Conservation (phyloP, 2,888 invertebrate species). For the Drosophila infuscata region DNA sequence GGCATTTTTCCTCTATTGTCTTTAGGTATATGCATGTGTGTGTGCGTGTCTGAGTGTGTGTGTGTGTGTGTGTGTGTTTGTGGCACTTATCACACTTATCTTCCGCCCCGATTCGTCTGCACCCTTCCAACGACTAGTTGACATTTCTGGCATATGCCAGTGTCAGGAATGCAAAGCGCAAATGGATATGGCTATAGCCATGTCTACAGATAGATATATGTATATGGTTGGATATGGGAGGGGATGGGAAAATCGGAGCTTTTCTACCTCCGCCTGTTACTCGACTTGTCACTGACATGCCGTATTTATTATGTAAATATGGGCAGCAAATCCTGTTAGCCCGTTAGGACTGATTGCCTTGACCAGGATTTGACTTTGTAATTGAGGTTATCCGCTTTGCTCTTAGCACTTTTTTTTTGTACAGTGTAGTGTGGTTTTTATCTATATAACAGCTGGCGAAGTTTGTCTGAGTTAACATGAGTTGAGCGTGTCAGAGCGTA, state of each 20-base stretch:
- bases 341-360: slow-evolving; percentile 53
- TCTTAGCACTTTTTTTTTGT: neutral
- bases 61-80: slow-evolving; percentile 22
- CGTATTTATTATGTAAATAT: slow-evolving; percentile 78
- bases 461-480: neutral
- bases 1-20: slow-evolving; percentile 16
- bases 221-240: neutral
- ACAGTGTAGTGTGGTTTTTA: neutral
- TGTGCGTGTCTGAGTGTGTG: slow-evolving; percentile 14
- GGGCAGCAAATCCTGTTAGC: slow-evolving; percentile 64
- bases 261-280: slow-evolving; percentile 22
- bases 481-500: neutral
- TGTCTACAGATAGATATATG: neutral
- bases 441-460: neutral
- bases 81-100: slow-evolving; percentile 58
- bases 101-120: slow-evolving; percentile 8
- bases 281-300: slow-evolving; percentile 57
- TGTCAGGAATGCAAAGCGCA: slow-evolving; percentile 61
- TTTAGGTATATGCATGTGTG: neutral
- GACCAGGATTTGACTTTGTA: slow-evolving; percentile 49
- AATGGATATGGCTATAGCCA: slow-evolving; percentile 35
- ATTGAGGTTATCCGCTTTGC: slow-evolving; percentile 36
- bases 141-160: slow-evolving; percentile 58
- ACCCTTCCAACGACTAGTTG: slow-evolving; percentile 17
- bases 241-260: slow-evolving; percentile 4